phyloP scores from a whole-genome alignment of 2,113 vertebrate genomes.

The Megaceryle maxima region DNA sequence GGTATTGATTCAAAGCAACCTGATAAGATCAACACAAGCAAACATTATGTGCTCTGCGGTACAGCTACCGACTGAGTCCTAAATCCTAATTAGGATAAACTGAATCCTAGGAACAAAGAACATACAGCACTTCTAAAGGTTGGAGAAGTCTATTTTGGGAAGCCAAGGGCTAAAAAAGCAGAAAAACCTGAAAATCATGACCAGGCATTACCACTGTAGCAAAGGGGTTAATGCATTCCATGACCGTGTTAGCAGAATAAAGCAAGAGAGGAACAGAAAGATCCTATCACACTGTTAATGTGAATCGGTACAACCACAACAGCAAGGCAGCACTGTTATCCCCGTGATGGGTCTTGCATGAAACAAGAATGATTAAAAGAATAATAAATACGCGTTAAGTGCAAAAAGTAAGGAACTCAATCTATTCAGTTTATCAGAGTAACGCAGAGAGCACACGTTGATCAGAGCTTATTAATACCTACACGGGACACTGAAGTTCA shows the following conservation, averaged over 20 bases:
- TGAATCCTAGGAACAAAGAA: not conserved
- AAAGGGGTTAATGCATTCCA: not conserved
- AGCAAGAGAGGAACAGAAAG: not conserved
- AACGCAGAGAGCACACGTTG: not conserved
- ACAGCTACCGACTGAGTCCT: not conserved
- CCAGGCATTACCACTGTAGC: not conserved
- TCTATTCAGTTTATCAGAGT: not conserved
- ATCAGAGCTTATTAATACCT: not conserved
- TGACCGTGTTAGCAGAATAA: not conserved
- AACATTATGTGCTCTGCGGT: not conserved
- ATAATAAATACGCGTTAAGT: not conserved
- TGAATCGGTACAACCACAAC: not conserved
- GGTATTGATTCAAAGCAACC: constrained; percentile 56
- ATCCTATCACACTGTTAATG: not conserved
- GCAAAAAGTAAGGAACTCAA: not conserved
- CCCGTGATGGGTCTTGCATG: not conserved
- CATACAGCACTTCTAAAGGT: not conserved
- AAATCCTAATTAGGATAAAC: constrained; percentile 28
- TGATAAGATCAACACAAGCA: constrained; percentile 64
- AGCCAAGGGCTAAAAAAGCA: not conserved
- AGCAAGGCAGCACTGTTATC: not conserved
- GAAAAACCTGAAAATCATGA: not conserved
- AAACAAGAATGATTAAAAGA: not conserved
- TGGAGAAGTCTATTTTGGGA: not conserved
- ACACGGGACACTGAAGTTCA: not conserved